phyloP scores from a whole-genome alignment of 2,113 vertebrate species.

The Hoplias malabaricus region DNA sequence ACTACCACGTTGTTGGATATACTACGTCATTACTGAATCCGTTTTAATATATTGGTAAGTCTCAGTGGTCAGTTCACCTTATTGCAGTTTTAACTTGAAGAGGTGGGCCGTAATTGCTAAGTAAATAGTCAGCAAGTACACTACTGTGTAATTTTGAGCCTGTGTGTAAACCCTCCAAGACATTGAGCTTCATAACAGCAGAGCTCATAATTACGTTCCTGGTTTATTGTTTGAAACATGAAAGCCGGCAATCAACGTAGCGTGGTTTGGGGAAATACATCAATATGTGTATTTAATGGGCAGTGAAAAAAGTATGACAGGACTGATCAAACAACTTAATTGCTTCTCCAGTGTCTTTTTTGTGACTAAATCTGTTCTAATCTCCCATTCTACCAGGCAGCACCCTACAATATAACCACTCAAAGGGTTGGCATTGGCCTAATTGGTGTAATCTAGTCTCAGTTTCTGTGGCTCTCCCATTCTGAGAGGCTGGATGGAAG shows the following conservation, averaged over 20 bases:
- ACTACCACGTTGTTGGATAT: not conserved
- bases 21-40: not conserved
- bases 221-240: conserved; percentile 33
- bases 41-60: conserved; percentile 15
- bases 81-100: not conserved
- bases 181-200: conserved; percentile 39
- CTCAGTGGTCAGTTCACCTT: conserved; percentile 8
- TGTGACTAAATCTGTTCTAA: not conserved
- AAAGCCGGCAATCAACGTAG: not conserved
- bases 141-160: conserved; percentile 40
- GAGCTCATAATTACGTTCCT: conserved; percentile 43
- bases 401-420: conserved; percentile 11
- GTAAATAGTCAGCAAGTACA: conserved; percentile 26
- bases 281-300: not conserved
- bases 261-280: not conserved
- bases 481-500: conserved; percentile 4
- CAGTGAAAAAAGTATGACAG: not conserved
- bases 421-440: not conserved
- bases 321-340: not conserved
- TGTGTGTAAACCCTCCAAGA: conserved; percentile 38
- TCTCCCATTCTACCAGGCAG: not conserved
- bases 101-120: conserved; percentile 25
- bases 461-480: conserved; percentile 22
- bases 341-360: not conserved
- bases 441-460: conserved; percentile 25